Conservation (phyloP, 1,140 invertebrate species). For the Geopemphigus sp. region DNA sequence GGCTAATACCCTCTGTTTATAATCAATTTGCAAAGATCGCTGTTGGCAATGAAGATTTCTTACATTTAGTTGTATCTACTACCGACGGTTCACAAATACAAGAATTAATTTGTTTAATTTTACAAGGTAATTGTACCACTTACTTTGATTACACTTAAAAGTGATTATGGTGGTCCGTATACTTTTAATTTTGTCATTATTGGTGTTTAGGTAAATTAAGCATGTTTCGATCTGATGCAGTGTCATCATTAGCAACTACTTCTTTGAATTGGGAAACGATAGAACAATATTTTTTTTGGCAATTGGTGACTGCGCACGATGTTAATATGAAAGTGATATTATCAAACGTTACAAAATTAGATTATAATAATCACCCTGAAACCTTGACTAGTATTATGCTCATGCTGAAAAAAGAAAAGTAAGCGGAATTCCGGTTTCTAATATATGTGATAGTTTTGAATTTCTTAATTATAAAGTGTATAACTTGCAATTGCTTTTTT, state of each 20-base stretch:
- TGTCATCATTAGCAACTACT: conserved; percentile 70
- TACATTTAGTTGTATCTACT: conserved; percentile 83
- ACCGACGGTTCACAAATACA: conserved; percentile 86
- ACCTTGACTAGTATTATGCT: conserved; percentile 87
- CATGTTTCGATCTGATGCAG: conserved; percentile 75
- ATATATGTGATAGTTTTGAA: not conserved
- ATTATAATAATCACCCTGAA: conserved; percentile 85
- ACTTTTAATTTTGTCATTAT: conserved; percentile 6
- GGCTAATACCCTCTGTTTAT: conserved; percentile 87
- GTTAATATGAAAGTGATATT: conserved; percentile 85
- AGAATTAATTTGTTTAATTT: conserved; percentile 82
- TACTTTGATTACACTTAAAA: not conserved
- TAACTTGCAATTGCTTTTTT: conserved; percentile 50
- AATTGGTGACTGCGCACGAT: conserved; percentile 87
- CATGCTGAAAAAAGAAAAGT: conserved; percentile 87
- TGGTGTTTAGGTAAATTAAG: conserved; percentile 58
- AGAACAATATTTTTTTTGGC: conserved; percentile 96
- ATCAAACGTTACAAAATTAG: conserved; percentile 84
- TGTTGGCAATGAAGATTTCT: conserved; percentile 78
- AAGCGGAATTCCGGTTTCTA: conserved; percentile 53
- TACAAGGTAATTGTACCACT: conserved; percentile 69
- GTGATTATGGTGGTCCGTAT: not conserved
- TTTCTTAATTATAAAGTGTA: not conserved
- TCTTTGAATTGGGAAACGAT: conserved; percentile 94
- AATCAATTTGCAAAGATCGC: conserved; percentile 83